phyloP scores from a whole-genome alignment of 1,140 invertebrate genomes.

The Ylistrum balloti region DNA sequence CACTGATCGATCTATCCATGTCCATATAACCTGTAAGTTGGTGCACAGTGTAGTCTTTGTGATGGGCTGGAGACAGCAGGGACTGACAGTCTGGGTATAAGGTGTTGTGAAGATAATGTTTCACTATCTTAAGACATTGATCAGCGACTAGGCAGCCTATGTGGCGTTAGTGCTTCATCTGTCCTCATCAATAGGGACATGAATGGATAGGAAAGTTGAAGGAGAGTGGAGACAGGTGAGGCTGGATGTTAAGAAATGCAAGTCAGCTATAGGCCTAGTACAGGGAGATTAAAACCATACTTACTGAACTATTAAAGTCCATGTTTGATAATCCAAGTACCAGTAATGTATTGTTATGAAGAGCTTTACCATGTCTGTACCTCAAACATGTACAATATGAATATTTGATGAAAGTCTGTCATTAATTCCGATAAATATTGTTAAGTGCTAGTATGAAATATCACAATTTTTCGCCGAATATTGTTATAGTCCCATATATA shows the following conservation, averaged over 20 bases:
- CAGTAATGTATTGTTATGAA: neutral
- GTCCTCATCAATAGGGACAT: neutral
- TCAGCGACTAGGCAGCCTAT: neutral
- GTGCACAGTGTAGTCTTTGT: neutral
- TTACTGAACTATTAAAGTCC: neutral
- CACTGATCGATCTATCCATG: neutral
- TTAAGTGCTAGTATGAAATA: neutral
- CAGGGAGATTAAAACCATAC: conserved; percentile 15
- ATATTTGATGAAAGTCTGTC: conserved; percentile 21
- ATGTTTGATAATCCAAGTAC: neutral
- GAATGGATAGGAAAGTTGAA: neutral
- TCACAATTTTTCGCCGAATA: neutral
- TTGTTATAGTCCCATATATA: neutral
- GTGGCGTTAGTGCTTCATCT: neutral
- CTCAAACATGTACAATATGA: neutral
- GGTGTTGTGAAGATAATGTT: neutral
- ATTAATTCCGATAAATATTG: neutral
- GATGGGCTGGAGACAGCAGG: neutral
- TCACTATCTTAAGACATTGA: neutral
- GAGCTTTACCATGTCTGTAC: neutral
- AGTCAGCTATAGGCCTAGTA: no score
- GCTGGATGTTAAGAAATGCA: neutral
- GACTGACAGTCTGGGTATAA: neutral
- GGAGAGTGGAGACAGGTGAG: neutral
- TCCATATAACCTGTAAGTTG: neutral